Base-by-base conservation (phyloP, 2,888 invertebrate genomes). In the Lapara coniferarum region DNA sequence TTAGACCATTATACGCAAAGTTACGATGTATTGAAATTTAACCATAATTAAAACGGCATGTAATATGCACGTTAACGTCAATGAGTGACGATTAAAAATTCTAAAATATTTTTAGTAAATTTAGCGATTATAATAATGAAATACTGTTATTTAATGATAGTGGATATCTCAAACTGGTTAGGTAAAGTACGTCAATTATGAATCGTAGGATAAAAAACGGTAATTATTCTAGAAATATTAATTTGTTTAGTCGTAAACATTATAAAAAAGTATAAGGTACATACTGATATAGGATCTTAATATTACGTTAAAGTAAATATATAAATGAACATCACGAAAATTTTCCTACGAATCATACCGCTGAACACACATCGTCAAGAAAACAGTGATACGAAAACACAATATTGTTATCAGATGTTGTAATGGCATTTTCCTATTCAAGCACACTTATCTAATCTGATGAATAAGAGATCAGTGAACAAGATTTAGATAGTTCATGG, bases 381-480 rank as follows among this genome's bases (percentile, higher is more conserved):
- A 70, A 70, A 68, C 57, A 67, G 13, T 46, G 19, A 56, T 37
- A 10, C n/a, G 56, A 16, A 59, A 59, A 59, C 59, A 59, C n/a
- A 63, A 63, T 19, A 63, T 13, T 63, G 46, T 63, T 49, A 63
- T 63, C 63, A 63, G 7, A 57, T 63, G 46, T 46, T 63, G 16
- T 46, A 19, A 49, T 49, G 63, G 63, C 13, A 46, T 49, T 63
- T 63, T 63, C 63, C 63, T 49, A 49, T 7, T 19, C 63, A 14
- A 69, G 53, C 69, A 53, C 13, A n/a, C 4, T 51, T 52, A 69
- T 63, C 63, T 51, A 66, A 68, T 52, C 56, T 10, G 68, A 66
- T 46, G 69, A 76, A 75, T 70, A 73, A 69, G 8, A 75, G 69
- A 10, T 19, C 8, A 10, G 19, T 7, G 1, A 10, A 10, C 7